Conservation (phyloP, 2,113 vertebrate species). For the Leucopsar rothschildi region DNA sequence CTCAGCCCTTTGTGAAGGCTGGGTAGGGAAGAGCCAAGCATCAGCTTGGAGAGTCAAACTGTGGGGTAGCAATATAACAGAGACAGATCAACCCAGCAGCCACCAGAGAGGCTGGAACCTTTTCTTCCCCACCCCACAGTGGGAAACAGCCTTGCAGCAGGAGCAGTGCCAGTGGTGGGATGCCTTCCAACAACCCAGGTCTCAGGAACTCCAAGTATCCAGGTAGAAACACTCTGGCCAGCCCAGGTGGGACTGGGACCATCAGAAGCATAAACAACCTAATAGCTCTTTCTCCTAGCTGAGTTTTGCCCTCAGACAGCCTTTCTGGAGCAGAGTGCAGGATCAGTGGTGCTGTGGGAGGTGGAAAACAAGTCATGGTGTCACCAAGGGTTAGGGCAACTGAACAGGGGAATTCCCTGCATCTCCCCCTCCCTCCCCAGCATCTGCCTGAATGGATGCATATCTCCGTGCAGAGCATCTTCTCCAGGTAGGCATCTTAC, state of each 20-base stretch:
- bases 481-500: background rate
- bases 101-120: background rate
- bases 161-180: rapidly evolving
- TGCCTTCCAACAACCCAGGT: background rate
- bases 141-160: background rate
- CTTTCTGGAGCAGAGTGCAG: background rate
- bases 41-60: background rate
- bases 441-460: background rate
- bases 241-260: background rate
- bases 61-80: background rate
- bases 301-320: background rate
- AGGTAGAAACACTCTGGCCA: background rate
- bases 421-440: background rate
- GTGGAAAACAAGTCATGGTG: background rate
- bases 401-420: background rate
- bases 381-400: background rate
- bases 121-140: background rate
- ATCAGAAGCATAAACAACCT: background rate
- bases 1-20: background rate
- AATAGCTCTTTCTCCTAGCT: background rate
- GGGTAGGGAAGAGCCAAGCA: background rate
- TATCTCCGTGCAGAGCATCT: background rate
- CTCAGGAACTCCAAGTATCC: background rate
- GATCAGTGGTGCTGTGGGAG: background rate
- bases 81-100: background rate